Evolutionary conservation across 2,888 invertebrate species (phyloP).

Genomic region (Parascotia fuliginaria): DNA sequence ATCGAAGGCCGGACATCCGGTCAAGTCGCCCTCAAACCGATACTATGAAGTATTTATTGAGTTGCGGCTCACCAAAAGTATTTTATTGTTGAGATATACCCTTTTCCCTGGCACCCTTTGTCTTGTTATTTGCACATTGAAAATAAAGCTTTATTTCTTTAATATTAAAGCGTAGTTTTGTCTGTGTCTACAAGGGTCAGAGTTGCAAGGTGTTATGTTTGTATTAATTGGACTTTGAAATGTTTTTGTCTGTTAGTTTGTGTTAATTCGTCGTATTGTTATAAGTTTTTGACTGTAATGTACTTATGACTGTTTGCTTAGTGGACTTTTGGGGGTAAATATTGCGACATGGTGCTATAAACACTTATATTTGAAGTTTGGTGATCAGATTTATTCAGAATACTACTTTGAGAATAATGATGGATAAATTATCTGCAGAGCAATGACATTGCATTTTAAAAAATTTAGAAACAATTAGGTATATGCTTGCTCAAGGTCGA

Average conservation of each 20-base stretch:
- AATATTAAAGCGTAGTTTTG: slow-evolving; percentile 36
- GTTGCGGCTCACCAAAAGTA: slow-evolving; percentile 82
- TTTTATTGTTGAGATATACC: slow-evolving; percentile 80
- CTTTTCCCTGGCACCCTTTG: slow-evolving; percentile 61
- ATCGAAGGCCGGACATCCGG: slow-evolving; percentile 81
- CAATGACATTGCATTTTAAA: too few relatives aligned
- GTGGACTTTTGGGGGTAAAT: not conserved
- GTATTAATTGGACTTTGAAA: slow-evolving; percentile 73
- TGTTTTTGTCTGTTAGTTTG: slow-evolving; percentile 69
- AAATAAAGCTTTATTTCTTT: slow-evolving; percentile 40
- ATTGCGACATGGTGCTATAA: too few relatives aligned
- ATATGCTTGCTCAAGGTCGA: too few relatives aligned
- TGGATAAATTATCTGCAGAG: too few relatives aligned
- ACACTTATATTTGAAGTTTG: too few relatives aligned
- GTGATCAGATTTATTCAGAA: too few relatives aligned
- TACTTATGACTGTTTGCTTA: slow-evolving; percentile 19
- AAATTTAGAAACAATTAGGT: too few relatives aligned
- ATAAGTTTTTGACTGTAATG: slow-evolving; percentile 33
- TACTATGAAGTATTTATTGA: slow-evolving; percentile 86
- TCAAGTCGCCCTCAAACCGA: slow-evolving; percentile 78
- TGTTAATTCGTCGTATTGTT: slow-evolving; percentile 55
- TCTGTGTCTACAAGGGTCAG: slow-evolving; percentile 31
- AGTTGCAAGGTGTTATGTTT: slow-evolving; percentile 66
- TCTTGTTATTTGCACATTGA: slow-evolving; percentile 28
- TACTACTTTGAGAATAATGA: too few relatives aligned